phyloP scores from a whole-genome alignment of 2,113 vertebrate genomes.

The Empidonax traillii region DNA sequence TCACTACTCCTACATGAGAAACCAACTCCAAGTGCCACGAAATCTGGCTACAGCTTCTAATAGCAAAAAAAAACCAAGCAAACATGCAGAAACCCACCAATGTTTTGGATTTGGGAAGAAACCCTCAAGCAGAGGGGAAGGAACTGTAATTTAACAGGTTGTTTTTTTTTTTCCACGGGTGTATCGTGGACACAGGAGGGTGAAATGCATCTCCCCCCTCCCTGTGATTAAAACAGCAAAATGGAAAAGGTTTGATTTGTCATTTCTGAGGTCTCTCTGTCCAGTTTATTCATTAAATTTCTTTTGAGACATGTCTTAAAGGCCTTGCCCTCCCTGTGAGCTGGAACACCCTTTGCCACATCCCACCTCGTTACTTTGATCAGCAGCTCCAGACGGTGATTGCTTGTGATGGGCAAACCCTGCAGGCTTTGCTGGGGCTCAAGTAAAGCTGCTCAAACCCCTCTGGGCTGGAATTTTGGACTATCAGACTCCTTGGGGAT shows the following conservation, averaged over 20 bases:
- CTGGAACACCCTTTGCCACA: neutral
- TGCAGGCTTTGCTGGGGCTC: accelerated
- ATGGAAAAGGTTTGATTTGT: neutral
- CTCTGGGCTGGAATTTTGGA: neutral
- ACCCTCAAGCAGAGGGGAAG: neutral
- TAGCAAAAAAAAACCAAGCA: neutral
- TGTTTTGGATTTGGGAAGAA: neutral
- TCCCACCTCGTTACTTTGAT: neutral
- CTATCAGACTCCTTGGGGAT: neutral
- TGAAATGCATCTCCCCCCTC: neutral
- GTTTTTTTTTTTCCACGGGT: neutral
- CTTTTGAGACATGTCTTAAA: neutral
- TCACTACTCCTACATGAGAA: neutral
- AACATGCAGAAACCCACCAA: accelerated
- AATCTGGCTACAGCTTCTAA: neutral
- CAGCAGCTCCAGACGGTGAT: neutral
- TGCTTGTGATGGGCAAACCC: neutral
- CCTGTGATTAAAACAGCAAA: neutral
- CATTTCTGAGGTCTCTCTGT: neutral
- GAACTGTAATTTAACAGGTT: neutral
- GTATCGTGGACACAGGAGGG: neutral
- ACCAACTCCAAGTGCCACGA: neutral
- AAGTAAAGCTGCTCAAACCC: neutral
- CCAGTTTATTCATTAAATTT: neutral
- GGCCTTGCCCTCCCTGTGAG: neutral